These are phyloP conservation scores for Epirrita christyi DNA, from an alignment of 2,888 invertebrate genomes.

Conservation along the genomic window DNA sequence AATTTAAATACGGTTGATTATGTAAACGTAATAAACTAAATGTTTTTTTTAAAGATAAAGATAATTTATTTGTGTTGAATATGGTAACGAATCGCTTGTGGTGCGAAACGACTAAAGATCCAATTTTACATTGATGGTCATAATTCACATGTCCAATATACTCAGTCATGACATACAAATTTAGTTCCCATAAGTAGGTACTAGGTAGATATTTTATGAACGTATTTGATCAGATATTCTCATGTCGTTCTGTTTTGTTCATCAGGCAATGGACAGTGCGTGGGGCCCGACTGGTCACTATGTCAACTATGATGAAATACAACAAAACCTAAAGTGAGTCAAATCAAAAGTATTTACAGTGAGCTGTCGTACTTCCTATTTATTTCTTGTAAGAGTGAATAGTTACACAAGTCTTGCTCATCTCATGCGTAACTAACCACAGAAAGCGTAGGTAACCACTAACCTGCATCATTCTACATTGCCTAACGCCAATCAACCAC, in stretches of 20 bases:
- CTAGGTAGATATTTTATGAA: too few relatives aligned
- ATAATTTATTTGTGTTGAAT: too few relatives aligned
- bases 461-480: background rate
- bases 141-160: too few relatives aligned
- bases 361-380: background rate
- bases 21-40: too few relatives aligned
- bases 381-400: background rate
- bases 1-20: too few relatives aligned
- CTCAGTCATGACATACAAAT: too few relatives aligned
- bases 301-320: slow-evolving; percentile 94
- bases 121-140: too few relatives aligned
- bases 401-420: background rate
- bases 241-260: slow-evolving; percentile 1
- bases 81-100: too few relatives aligned
- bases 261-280: slow-evolving; percentile 76
- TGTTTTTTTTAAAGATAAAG: too few relatives aligned
- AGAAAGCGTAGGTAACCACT: background rate
- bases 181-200: too few relatives aligned
- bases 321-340: slow-evolving; percentile 92
- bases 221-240: too few relatives aligned
- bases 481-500: background rate
- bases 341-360: slow-evolving; percentile 22
- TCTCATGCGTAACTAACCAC: background rate
- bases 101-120: too few relatives aligned
- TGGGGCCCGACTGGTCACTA: slow-evolving; percentile 87